Evolutionary conservation across 2,888 invertebrate genomes (phyloP), one percentile per base, ranked within the genome.

Genomic region (Sminthurinus aureus): DNA sequence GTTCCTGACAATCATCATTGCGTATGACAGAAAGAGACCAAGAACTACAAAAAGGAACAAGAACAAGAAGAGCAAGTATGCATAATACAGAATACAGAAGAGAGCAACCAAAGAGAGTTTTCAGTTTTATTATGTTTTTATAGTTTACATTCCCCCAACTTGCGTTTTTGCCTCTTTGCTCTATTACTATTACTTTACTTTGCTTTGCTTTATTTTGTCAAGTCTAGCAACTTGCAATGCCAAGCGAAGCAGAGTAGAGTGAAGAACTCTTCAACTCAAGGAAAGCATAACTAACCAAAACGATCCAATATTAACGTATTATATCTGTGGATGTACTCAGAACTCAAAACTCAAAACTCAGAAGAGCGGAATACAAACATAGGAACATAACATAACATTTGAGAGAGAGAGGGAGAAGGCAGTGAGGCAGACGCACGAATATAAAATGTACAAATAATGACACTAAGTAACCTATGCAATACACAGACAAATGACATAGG

Each of bases 1-100:
- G 83, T 80, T 83, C 76, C 79, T 79, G 75, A 83, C 83, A 83
- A 83, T 83, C 83, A 83, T 83, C 66, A 79, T 69, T 83, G n/a
- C 50, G 64, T 69, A 73, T 78, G 74, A 73, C 74, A 83, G 52
- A 22, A 76, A 20, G 38, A 3, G 15, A n/a, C 1, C 3, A 12
- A 38, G 38, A 6, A 38, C 1, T 67, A 67, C n/a, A 67, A 6
- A 15, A 11, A 64, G 18, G 15, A n/a, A 15, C 3, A 12, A 38
- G 38, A 6, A 38, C 1, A 38, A 38, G 38, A 38, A 38, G 38
- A 38, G 38, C 38, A 38, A 38, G 38, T 38, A 38, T 38, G n/a
- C n/a, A n/a, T 38, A 4, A 38, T 38, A 6, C 38, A 38, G 38
- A 38, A 38, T 6, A 38, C 0, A 52, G 20, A 20, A 76, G 52